Conservation (phyloP, 1,140 invertebrate genomes). For the Eumaeus atala region DNA sequence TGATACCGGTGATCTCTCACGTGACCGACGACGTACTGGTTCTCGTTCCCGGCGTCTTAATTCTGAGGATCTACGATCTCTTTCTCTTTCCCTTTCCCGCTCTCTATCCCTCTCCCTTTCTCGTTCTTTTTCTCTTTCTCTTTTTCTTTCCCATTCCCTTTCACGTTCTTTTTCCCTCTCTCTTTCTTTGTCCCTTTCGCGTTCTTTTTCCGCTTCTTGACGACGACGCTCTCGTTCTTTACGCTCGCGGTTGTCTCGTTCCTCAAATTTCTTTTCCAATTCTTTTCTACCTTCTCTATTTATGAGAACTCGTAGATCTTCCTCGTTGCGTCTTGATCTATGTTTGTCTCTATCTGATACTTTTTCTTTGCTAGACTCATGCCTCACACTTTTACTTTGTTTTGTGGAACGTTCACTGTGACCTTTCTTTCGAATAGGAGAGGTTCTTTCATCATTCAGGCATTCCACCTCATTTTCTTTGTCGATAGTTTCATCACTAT, state of each 20-base stretch:
- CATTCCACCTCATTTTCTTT: conserved; percentile 35
- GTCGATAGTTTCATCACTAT: conserved; percentile 36
- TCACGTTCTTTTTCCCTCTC: conserved; percentile 38
- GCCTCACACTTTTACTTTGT: conserved; percentile 30
- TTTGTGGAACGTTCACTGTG: conserved; percentile 30
- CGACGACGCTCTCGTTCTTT: conserved; percentile 48
- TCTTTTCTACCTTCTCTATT: conserved; percentile 65
- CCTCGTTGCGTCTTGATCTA: conserved; percentile 42
- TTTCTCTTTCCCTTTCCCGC: conserved; percentile 30
- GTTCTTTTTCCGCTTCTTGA: conserved; percentile 38
- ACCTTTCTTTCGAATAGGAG: conserved; percentile 30
- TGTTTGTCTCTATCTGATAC: conserved; percentile 42
- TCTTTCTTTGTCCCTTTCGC: conserved; percentile 42
- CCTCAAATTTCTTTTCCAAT: conserved; percentile 48
- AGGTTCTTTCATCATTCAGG: conserved; percentile 34
- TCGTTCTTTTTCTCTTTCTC: conserved; percentile 27
- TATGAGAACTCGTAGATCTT: conserved; percentile 55
- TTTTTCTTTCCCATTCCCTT: conserved; percentile 28
- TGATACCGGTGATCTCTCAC: conserved; percentile 28
- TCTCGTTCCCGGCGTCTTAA: conserved; percentile 39
- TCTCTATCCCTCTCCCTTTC: conserved; percentile 23
- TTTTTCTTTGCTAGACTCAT: conserved; percentile 39
- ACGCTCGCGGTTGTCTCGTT: conserved; percentile 42
- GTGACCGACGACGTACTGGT: conserved; percentile 44
- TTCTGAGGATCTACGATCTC: conserved; percentile 29